Evolutionary conservation across 2,888 invertebrate species (phyloP).

Genomic region (Cosmia trapezina): DNA sequence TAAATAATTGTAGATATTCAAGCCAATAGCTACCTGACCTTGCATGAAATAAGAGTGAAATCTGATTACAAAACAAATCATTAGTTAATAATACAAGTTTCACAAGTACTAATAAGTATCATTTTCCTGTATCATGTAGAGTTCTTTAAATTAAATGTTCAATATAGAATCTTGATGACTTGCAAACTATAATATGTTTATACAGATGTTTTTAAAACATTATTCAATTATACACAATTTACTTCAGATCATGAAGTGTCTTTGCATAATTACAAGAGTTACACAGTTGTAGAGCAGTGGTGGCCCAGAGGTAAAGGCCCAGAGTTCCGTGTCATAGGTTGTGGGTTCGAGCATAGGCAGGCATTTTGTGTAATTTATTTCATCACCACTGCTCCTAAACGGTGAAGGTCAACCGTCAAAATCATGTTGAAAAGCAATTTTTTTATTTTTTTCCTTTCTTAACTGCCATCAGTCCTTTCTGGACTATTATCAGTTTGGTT

Average conservation of each 20-base stretch:
- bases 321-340: too few species aligned
- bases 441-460: too few species aligned
- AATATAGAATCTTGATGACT: conserved; percentile 23
- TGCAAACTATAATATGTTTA: conserved; percentile 19
- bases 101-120: conserved; percentile 16
- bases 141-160: conserved; percentile 10
- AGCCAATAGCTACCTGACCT: conserved; percentile 10
- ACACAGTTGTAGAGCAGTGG: too few species aligned
- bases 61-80: neutral
- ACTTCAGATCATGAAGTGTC: neutral
- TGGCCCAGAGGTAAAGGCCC: too few species aligned
- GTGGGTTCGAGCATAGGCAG: too few species aligned
- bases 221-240: neutral
- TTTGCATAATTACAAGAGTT: neutral
- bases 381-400: too few species aligned
- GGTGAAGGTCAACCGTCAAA: too few species aligned
- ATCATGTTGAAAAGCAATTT: too few species aligned
- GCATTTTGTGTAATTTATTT: too few species aligned
- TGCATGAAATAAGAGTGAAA: conserved; percentile 17
- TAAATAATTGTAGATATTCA: neutral
- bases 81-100: conserved; percentile 6
- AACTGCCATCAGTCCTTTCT: too few species aligned
- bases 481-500: too few species aligned
- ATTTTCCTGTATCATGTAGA: conserved; percentile 31
- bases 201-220: conserved; percentile 38